phyloP scores from a whole-genome alignment of 2,113 vertebrate species.

The Hystrix cristata region DNA sequence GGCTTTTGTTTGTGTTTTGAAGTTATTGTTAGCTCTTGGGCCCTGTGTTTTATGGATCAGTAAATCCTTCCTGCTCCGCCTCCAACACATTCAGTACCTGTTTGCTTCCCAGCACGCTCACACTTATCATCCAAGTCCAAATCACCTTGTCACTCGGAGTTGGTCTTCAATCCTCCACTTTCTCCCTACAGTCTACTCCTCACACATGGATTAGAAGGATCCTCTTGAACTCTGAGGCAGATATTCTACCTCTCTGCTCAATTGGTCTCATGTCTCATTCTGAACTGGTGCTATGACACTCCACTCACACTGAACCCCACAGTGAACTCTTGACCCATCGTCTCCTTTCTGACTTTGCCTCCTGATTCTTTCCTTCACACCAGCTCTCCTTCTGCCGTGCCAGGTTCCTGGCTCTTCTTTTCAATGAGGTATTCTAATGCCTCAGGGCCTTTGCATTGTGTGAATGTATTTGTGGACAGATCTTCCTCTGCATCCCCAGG shows the following conservation, averaged over 20 bases:
- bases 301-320: fast-evolving
- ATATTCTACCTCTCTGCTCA: neutral
- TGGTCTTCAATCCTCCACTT: neutral
- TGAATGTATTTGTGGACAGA: neutral
- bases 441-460: neutral
- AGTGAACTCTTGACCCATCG: neutral
- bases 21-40: neutral
- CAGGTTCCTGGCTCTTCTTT: neutral
- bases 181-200: neutral
- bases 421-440: neutral
- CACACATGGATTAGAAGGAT: neutral
- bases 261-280: neutral
- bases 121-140: too few relatives aligned
- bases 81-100: too few relatives aligned
- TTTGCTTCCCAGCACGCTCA: neutral
- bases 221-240: neutral
- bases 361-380: neutral
- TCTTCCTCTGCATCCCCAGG: neutral
- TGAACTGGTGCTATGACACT: neutral
- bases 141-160: neutral
- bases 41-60: neutral
- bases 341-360: neutral
- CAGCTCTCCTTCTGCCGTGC: neutral
- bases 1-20: neutral
- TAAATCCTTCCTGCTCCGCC: neutral